Base-by-base conservation (phyloP, 2,888 invertebrate species). In the Chironomus riparius region DNA sequence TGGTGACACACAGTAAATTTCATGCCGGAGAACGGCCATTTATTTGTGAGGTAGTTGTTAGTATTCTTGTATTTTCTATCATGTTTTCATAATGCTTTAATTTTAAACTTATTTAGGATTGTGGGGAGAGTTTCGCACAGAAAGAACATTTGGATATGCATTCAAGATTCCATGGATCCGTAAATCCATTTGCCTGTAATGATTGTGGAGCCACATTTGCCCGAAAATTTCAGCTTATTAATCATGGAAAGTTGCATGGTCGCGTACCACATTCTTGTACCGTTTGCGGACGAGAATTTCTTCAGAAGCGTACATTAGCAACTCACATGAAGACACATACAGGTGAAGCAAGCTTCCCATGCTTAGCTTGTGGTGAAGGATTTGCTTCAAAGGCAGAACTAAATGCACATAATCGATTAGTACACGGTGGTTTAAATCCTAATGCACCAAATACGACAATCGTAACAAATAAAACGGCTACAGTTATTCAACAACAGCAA, bases 171-270 rank as follows among this genome's bases (percentile, higher is more conserved):
- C 96, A 97, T 85, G 96, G 95, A n/a, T 97, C 97, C 6, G 90
- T 97, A 80, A 94, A 95, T 81, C 97, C 98, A 12, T 98, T 97
- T 85, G 92, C 92, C 79, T 98, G 98, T 84, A 89, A 91, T 75
- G 94, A 94, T 81, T 98, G 98, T 81, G 92, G 93, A 22, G 91
- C 90, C 74, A 92, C 92, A 77, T 93, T 93, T 85, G 91, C 92
- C 77, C 87, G 93, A 78, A 93, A 93, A 86, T 93, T 93, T 85
- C 93, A 93, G 83, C 86, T 93, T 79, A 93, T 93, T 69, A 92
- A 93, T 84, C 93, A 93, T 83, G 92, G 92, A 12, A 87, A 92
- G 6, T 87, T 92, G 78, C 93, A 93, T 83, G 93, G 93, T 28
- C 87, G 91, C 76, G 89, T 92, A 78, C 93, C 93, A 68, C 91